Conservation (phyloP, 2,113 vertebrate genomes). For the Bos taurus region DNA sequence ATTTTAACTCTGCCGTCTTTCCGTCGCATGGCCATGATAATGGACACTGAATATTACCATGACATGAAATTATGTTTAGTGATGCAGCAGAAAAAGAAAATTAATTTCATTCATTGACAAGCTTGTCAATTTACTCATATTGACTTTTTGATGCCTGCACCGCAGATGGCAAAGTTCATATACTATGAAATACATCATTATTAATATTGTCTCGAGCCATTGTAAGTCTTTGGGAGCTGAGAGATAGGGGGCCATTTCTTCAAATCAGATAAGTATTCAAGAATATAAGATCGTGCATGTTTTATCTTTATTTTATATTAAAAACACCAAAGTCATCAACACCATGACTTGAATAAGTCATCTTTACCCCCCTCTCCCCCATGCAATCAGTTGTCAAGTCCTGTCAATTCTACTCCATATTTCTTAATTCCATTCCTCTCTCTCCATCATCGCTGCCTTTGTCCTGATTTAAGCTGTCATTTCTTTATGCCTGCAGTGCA, state of each 20-base stretch:
- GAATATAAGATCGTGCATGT: background rate
- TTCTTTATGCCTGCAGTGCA: fast-evolving
- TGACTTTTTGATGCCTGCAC: constrained; percentile 67
- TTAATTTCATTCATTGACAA: constrained; percentile 76
- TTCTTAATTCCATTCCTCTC: background rate
- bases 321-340: background rate
- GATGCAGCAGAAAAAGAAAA: constrained; percentile 65
- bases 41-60: constrained; percentile 48
- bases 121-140: constrained; percentile 73
- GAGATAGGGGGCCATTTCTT: background rate
- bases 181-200: constrained; percentile 66
- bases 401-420: fast-evolving
- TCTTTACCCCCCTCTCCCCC: background rate
- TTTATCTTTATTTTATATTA: background rate
- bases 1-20: background rate
- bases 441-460: no score
- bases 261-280: background rate
- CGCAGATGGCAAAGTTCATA: constrained; percentile 66
- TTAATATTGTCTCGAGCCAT: constrained; percentile 42
- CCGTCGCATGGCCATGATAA: background rate
- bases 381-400: background rate
- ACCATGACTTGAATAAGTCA: background rate
- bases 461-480: background rate
- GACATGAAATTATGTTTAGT: constrained; percentile 65
- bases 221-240: background rate